A percentile compares a stretch with the other conserved stretches of the same genome.
Conservation (phyloP, 2,113 vertebrate species). For the Axis porcinus region DNA sequence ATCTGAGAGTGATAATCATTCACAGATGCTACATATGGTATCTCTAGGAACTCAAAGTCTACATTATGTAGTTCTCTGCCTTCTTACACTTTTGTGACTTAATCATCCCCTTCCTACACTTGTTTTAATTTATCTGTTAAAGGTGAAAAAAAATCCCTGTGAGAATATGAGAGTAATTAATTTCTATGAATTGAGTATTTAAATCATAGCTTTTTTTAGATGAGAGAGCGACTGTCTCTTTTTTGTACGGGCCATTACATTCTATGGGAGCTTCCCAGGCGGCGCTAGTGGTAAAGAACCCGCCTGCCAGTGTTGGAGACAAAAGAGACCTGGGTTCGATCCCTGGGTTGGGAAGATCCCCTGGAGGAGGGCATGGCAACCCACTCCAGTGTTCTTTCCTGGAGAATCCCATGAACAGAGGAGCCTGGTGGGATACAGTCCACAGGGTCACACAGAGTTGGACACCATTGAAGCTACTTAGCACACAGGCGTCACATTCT, state of each 20-base stretch:
- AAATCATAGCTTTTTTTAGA: not conserved
- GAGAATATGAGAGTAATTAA: slow-evolving; percentile 51
- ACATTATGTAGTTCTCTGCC: not conserved
- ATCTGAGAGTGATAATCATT: slow-evolving; percentile 60
- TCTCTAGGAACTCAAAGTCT: slow-evolving; percentile 24
- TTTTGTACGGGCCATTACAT: not conserved
- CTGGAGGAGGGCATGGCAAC: not conserved
- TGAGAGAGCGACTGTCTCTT: not conserved
- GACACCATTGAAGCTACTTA: not conserved
- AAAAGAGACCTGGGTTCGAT: not conserved
- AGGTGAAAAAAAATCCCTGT: slow-evolving; percentile 18
- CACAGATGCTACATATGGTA: slow-evolving; percentile 46
- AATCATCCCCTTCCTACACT: slow-evolving; percentile 60
- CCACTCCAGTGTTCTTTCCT: not conserved
- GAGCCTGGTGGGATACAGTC: not conserved
- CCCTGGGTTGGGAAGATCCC: not conserved
- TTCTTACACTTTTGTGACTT: slow-evolving; percentile 60
- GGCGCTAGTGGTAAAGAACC: not conserved
- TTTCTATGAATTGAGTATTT: slow-evolving; percentile 63
- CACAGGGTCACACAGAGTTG: not conserved
- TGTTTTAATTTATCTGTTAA: slow-evolving; percentile 69
- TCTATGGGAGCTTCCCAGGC: not conserved
- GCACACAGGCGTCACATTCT: not conserved
- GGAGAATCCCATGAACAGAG: not conserved
- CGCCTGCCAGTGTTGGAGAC: not conserved